Base-by-base conservation (phyloP, 2,113 vertebrate genomes). In the Empidonax traillii region DNA sequence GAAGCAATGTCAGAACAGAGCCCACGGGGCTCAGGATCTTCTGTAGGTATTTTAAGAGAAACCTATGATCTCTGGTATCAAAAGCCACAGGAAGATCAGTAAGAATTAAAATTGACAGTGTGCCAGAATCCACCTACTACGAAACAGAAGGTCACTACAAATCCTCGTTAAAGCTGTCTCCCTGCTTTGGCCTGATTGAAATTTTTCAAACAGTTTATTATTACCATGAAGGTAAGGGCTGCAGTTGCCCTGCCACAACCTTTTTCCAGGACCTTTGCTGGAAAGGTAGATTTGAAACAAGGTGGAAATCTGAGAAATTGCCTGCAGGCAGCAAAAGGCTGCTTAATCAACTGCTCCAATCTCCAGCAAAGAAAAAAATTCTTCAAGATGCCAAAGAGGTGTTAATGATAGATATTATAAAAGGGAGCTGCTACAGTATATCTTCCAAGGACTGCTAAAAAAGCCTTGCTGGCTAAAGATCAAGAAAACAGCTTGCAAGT, bases 151-250 rank as follows among this genome's bases (percentile, higher is more conserved):
- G 97, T 97, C 97, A 97, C 91, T 85, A 91, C 93, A 95, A 96
- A 93, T 89, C 93, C 98, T 98, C 97, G 97, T 98, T 98, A 98
- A 97, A 98, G 93, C 91, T 95, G 90, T 93, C 93, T 91, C 81
- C 75, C 93, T 63, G 93, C 92, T 96, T 88, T 95, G 95, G 92
- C 91, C 94, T 81, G 96, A 97, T 65, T 86, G 97, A 98, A 97
- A 95, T 39, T 72, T 97, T 96, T 97, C 93, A 86, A 71, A 93
- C 94, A 96, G 80, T 94, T 95, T 91, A 96, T 97, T 97, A 95
- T 95, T 96, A 97, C 81, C 91, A 83, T 18, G 25, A 96, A 96
- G 93, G 90, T 91, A 94, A 96, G 96, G 97, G 96, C 96, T 96
- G 89, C 63, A 94, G 91, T 80, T 93, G 95, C 91, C 97, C 95